Percentiles rank a stretch among this genome's conserved stretches.
Evolutionary conservation across 2,113 vertebrate species (phyloP).

Genomic region (Syngnathus floridae): DNA sequence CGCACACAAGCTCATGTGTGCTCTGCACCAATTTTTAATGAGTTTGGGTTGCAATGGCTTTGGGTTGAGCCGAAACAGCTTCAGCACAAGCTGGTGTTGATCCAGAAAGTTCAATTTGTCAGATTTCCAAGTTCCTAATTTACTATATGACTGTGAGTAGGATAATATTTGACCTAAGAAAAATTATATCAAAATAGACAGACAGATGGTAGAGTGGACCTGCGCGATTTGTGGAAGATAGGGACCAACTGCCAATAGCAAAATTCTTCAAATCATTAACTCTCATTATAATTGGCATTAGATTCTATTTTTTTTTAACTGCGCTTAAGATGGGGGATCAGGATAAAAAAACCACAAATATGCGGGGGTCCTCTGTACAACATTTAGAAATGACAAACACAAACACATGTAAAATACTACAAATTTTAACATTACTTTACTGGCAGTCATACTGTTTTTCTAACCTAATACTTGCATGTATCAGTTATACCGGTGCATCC

Average conservation of each 20-base stretch:
- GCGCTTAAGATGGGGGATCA: too few relatives aligned
- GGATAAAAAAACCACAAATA: not conserved
- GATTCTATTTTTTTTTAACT: too few relatives aligned
- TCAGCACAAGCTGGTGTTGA: not conserved
- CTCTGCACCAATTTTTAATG: not conserved
- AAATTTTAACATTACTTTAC: not conserved
- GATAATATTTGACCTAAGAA: not conserved
- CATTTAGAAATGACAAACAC: not conserved
- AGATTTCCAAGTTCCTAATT: not conserved
- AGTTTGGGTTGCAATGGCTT: constrained; percentile 10
- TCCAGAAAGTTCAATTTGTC: not conserved
- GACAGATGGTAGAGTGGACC: not conserved
- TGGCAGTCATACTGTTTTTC: not conserved
- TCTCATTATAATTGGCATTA: too few relatives aligned
- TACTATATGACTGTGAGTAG: not conserved
- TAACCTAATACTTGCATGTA: not conserved
- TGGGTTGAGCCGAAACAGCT: not conserved
- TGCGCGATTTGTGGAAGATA: too few relatives aligned
- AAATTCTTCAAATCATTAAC: too few relatives aligned
- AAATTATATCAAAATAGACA: not conserved
- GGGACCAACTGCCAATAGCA: too few relatives aligned
- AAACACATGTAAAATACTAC: not conserved
- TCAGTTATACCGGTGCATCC: not conserved
- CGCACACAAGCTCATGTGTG: not conserved
- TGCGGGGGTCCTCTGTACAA: not conserved